Percentiles rank a stretch among this genome's conserved stretches.
Conservation (phyloP, 1,140 invertebrate genomes). For the Brachionus plicatilis region DNA sequence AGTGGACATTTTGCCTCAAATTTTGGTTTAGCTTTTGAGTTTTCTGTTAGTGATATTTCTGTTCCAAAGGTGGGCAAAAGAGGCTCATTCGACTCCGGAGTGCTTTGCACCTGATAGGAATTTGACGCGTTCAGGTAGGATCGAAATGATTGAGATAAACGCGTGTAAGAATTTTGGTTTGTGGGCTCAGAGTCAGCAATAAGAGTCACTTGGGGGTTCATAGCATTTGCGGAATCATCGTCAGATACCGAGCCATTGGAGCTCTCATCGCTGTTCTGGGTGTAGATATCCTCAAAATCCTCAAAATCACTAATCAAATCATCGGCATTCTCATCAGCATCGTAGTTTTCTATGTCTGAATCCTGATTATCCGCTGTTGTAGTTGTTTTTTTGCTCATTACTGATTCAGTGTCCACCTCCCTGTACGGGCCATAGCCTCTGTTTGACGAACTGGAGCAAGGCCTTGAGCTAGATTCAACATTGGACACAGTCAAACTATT, state of each 20-base stretch:
- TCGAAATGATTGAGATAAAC: neutral
- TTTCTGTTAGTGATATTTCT: neutral
- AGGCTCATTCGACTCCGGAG: neutral
- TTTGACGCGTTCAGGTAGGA: neutral
- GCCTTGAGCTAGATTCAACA: neutral
- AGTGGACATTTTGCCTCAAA: conserved; percentile 3
- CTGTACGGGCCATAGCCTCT: neutral
- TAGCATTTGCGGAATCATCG: neutral
- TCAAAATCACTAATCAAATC: neutral
- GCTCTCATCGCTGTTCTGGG: neutral
- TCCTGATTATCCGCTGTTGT: conserved; percentile 10
- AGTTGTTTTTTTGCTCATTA: conserved; percentile 23
- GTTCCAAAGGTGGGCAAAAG: neutral
- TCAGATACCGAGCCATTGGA: neutral
- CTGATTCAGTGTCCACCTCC: conserved; percentile 9
- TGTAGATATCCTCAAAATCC: neutral
- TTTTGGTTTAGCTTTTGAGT: neutral
- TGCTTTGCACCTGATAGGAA: neutral
- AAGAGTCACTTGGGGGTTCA: neutral
- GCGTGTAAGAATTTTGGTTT: neutral
- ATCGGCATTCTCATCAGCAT: neutral
- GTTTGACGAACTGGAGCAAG: neutral
- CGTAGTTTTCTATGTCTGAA: neutral
- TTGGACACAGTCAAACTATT: neutral
- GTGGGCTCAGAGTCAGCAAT: neutral